Evolutionary conservation across 2,113 vertebrate genomes (phyloP), one percentile per base, ranked within the genome.

Genomic region (Proterorhinus semilunaris): DNA sequence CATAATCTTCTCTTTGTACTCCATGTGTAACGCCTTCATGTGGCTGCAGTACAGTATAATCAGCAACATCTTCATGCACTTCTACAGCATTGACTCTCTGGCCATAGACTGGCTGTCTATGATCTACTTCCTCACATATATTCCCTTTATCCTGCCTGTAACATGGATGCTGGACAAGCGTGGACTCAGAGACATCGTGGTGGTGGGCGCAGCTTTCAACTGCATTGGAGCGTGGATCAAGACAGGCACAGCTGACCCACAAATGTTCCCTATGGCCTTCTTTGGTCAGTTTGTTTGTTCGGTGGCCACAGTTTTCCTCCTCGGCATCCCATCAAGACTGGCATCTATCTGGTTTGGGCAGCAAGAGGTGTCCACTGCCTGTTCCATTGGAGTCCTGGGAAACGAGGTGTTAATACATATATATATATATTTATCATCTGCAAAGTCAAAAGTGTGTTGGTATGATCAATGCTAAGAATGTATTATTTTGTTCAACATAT

Each of bases 1-100:
- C 7, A 74, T 94, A 55, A 71, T 96, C 47, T 97, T 97, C 68
- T 92, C 93, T 75, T 48, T 78, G 66, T 95, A 93, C 69, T 97
- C 95, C 27, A 86, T 93, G 86, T 95, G 94, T 85, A 98, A 95
- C 0, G 84, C 93, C 54, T 96, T 96, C 84, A 96, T 96, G 90
- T 98, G 96, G 96, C 94, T 96, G 72, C 92, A 98, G 84, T 97
- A 95, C 1, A 3, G 95, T 75, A 94, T 95, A 87, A 91, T 97
- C 87, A 94, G 62, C 79, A 92, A 95, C 85, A 66, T 96, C 83
- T 94, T 97, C 80, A 45, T 62, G 80, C 7, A 21, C 45, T 97
- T 96, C 89, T 96, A 96, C 11, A 73, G 4, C 0, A 92, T 96
- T 9, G 76, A 61, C 46, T 0, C 86, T 46, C 88, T 95, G 11